Evolutionary conservation across 2,888 invertebrate genomes (phyloP).

Genomic region (Acronicta alni): DNA sequence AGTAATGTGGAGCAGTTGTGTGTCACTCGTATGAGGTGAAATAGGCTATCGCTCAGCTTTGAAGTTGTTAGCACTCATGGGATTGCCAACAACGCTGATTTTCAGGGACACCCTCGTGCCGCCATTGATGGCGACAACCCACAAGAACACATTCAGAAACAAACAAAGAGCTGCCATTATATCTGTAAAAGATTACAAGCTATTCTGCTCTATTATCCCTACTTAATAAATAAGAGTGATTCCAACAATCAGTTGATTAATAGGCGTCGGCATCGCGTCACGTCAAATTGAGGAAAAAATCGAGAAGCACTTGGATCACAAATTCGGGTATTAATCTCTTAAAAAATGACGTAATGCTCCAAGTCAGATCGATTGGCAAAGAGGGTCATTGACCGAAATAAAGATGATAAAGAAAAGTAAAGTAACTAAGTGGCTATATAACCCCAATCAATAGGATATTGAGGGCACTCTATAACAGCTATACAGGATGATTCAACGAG

Average conservation of each 20-base stretch:
- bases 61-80: too few relatives aligned
- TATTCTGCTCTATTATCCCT: neutral
- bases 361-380: neutral
- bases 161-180: neutral
- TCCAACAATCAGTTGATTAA: conserved; percentile 1
- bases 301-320: conserved; percentile 14
- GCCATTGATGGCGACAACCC: too few relatives aligned
- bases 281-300: conserved; percentile 11
- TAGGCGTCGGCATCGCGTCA: neutral
- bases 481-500: neutral
- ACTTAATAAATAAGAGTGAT: conserved; percentile 1
- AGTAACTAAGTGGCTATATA: conserved; percentile 30
- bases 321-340: conserved; percentile 12
- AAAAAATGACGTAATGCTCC: conserved; percentile 23
- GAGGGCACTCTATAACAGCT: conserved; percentile 6
- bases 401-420: conserved; percentile 31
- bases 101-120: too few relatives aligned
- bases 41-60: too few relatives aligned
- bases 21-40: too few relatives aligned
- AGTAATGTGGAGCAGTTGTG: too few relatives aligned
- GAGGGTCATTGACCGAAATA: conserved; percentile 15
- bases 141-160: too few relatives aligned
- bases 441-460: conserved; percentile 30
- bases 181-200: neutral
- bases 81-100: too few relatives aligned